Percentiles rank a stretch among this genome's conserved stretches.
These are phyloP conservation scores for Oreochromis grahami DNA, from an alignment of 2,797 vertebrate species.

Conservation along the genomic window DNA sequence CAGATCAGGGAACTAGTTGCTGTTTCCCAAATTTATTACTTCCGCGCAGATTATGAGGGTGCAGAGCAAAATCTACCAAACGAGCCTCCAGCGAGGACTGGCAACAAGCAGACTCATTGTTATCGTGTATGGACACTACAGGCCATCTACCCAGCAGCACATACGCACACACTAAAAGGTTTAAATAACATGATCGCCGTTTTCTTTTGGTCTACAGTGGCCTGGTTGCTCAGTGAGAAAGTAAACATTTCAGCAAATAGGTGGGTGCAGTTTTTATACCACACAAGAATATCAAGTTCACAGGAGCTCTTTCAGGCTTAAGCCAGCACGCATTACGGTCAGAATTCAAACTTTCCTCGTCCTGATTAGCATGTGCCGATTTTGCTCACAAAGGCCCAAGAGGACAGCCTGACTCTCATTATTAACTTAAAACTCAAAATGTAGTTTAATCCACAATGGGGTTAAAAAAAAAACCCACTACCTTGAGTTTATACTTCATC, in stretches of 20 bases:
- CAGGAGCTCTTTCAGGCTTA: conserved; percentile 12
- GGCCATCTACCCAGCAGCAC: conserved; percentile 3
- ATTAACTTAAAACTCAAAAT: background rate
- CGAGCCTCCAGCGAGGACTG: conserved; percentile 50
- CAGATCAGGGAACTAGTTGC: conserved; percentile 85
- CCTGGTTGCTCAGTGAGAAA: conserved; percentile 32
- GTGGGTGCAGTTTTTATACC: background rate
- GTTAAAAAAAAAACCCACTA: background rate
- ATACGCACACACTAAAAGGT: background rate
- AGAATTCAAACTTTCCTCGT: background rate
- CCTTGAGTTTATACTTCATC: background rate
- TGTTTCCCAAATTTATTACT: conserved; percentile 95
- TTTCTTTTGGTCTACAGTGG: conserved; percentile 16
- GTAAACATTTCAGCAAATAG: conserved; percentile 35
- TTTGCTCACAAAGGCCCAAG: background rate
- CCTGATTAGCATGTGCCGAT: background rate
- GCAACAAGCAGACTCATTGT: conserved; percentile 62
- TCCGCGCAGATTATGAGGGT: conserved; percentile 84
- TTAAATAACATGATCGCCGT: conserved; percentile 27
- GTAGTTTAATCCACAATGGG: background rate
- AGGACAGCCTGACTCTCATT: background rate
- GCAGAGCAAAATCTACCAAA: conserved; percentile 48
- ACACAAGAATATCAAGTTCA: conserved; percentile 6
- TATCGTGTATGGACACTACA: conserved; percentile 28
- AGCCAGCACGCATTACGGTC: background rate